Evolutionary conservation across 2,888 invertebrate genomes (phyloP), one percentile per base, ranked within the genome.

Genomic region (Ectemnius cavifrons): DNA sequence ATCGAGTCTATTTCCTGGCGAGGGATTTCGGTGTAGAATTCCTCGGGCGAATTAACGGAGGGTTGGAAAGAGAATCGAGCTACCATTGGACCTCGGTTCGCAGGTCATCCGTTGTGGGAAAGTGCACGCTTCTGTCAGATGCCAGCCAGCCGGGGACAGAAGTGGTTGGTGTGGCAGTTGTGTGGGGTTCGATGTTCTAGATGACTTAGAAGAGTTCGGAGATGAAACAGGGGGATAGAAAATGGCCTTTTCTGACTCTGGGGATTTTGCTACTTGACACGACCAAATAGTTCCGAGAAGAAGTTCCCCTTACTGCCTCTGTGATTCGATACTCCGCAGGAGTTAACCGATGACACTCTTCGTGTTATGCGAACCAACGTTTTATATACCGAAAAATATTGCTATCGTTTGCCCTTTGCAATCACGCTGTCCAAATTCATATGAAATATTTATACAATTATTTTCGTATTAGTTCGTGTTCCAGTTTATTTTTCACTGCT

Each of bases 91-190:
- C 57, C 28, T 67, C 63, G 46, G 61, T 61, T 75, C 66, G 64
- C 75, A 70, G 52, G 20, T 37, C 27, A 66, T 57, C 67, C 28
- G 63, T 77, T 71, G 67, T 66, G 65, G 52, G 58, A 46, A 70
- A 64, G 18, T 62, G 47, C 66, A 49, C n/a, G 20, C 49, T n/a
- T 60, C 47, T 58, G 65, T 49, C 67, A 60, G 58, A 75, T 37
- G 75, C 58, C 37, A 37, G 37, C 37, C 8, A 37, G 37, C 37
- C 20, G 14, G 49, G 14, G 37, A 37, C 1, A 37, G 8, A 37
- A 37, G 37, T 37, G 37, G 37, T 23, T 37, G 37, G 37, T 37
- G 37, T 1, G 37, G 37, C 37, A 37, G 11, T 37, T 37, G 37
- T 11, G 37, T 6, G 5, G 37, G 37, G 37, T 37, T 37, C 37